Evolutionary conservation across 2,888 invertebrate species (phyloP).

Genomic region (Autographa gamma): DNA sequence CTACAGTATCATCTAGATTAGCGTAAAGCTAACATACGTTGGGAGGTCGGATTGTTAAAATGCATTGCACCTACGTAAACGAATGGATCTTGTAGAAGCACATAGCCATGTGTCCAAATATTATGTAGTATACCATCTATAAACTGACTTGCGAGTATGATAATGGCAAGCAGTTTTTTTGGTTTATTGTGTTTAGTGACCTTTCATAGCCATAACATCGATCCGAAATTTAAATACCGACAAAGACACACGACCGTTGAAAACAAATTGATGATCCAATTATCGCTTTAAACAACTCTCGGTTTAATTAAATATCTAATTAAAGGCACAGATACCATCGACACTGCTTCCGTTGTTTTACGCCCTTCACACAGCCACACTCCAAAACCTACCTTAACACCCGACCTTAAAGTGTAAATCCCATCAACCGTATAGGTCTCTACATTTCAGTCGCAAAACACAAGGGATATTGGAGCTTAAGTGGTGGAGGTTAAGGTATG

Average conservation of each 20-base stretch:
- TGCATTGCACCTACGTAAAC: too few species aligned
- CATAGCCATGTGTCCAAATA: too few species aligned
- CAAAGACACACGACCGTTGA: constrained; percentile 62
- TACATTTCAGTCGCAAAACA: constrained; percentile 16
- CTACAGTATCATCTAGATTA: too few species aligned
- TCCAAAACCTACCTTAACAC: constrained; percentile 40
- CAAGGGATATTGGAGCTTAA: constrained; percentile 34
- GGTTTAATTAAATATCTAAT: constrained; percentile 85
- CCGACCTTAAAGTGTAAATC: constrained; percentile 43
- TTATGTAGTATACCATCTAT: too few species aligned
- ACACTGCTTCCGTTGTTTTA: constrained; percentile 77
- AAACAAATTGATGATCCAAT: constrained; percentile 80
- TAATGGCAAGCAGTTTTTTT: not conserved
- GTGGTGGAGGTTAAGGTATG: constrained; percentile 20
- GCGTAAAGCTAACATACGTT: too few species aligned
- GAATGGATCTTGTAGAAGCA: too few species aligned
- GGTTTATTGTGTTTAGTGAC: not conserved
- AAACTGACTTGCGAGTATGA: too few species aligned
- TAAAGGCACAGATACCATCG: constrained; percentile 78
- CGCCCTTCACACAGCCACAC: constrained; percentile 64
- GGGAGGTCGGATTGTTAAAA: too few species aligned
- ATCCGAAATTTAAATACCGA: constrained; percentile 34
- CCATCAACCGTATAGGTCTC: not conserved
- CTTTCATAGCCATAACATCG: constrained; percentile 16
- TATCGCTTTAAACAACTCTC: constrained; percentile 78